Conservation (phyloP, 2,888 invertebrate genomes). For the Mesopsocus fuscifrons region DNA sequence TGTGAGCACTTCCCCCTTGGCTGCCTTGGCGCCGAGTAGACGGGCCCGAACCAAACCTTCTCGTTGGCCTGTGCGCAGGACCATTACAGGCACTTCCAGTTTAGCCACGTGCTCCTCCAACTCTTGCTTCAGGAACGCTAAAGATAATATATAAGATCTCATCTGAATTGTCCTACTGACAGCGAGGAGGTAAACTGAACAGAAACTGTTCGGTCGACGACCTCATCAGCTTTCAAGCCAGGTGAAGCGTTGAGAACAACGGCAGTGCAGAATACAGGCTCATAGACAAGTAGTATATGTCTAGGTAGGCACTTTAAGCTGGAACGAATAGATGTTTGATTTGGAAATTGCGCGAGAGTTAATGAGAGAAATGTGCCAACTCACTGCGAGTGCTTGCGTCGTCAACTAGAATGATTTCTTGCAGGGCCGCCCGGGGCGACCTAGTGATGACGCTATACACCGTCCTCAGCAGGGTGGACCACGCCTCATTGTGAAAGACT, state of each 20-base stretch:
- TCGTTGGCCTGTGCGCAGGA: conserved; percentile 44
- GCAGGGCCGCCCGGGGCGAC: conserved; percentile 55
- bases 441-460: conserved; percentile 84
- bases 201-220: not conserved
- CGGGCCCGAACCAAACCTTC: conserved; percentile 69
- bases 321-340: too few species aligned
- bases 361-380: too few species aligned
- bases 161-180: not conserved
- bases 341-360: too few species aligned
- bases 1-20: conserved; percentile 58
- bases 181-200: not conserved
- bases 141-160: conserved; percentile 15
- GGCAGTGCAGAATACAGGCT: too few species aligned
- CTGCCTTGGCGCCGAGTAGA: conserved; percentile 51
- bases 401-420: conserved; percentile 75
- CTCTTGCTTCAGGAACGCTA: conserved; percentile 39
- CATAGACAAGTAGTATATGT: too few species aligned
- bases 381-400: conserved; percentile 72
- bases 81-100: conserved; percentile 39
- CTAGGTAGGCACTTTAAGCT: too few species aligned
- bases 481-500: conserved; percentile 98
- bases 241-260: too few species aligned
- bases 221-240: not conserved
- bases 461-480: conserved; percentile 89
- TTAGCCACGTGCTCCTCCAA: conserved; percentile 45